Evolutionary conservation across 1,140 invertebrate genomes (phyloP).

Genomic region (Oryctes rhinoceros): DNA sequence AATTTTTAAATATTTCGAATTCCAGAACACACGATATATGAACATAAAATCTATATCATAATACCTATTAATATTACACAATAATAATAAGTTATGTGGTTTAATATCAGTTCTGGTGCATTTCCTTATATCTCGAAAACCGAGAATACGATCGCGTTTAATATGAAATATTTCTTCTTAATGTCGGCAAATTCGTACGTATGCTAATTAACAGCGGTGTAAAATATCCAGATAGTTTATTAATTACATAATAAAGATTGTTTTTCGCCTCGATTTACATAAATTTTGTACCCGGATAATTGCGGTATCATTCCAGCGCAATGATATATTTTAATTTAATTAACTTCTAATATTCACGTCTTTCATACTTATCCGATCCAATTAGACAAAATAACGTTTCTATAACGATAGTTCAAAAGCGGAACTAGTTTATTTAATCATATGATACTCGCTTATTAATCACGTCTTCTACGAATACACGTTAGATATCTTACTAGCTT

Average conservation of each 20-base stretch:
- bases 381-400: not conserved
- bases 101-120: not conserved
- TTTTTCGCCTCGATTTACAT: slow-evolving; percentile 1
- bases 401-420: not conserved
- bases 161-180: not conserved
- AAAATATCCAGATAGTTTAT: not conserved
- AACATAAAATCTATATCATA: not conserved
- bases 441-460: not conserved
- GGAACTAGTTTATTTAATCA: slow-evolving; percentile 3
- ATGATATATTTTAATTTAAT: not conserved
- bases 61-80: slow-evolving; percentile 5
- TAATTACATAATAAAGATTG: slow-evolving; percentile 1
- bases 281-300: not conserved
- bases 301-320: not conserved
- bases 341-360: not conserved
- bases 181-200: not conserved
- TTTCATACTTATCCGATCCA: slow-evolving; percentile 11
- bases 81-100: slow-evolving; percentile 9
- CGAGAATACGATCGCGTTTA: not conserved
- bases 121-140: not conserved
- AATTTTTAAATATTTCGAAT: slow-evolving; percentile 11
- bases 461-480: not conserved
- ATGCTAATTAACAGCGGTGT: not conserved
- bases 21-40: not conserved
- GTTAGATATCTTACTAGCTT: not conserved